Evolutionary conservation across 2,888 invertebrate genomes (phyloP).

Genomic region (Agelastica alni): DNA sequence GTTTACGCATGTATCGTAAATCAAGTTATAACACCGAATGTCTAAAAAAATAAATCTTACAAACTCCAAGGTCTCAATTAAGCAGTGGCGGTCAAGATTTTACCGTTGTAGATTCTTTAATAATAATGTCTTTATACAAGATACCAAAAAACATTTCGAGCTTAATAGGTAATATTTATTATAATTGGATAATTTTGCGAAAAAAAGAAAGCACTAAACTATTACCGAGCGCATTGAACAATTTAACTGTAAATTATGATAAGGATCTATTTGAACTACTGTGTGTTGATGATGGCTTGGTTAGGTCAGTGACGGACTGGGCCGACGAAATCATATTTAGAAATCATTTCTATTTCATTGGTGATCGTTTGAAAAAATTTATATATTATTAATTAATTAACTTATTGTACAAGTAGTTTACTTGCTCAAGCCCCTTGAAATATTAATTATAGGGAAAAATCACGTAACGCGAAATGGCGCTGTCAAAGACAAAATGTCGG

Average conservation of each 20-base stretch:
- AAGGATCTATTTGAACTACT: background rate
- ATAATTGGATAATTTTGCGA: conserved; percentile 25
- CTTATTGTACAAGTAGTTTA: too few species aligned
- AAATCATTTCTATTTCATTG: too few species aligned
- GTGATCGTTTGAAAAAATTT: too few species aligned
- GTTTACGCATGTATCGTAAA: background rate
- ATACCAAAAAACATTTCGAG: conserved; percentile 6
- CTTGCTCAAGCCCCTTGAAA: too few species aligned
- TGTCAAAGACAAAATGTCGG: too few species aligned
- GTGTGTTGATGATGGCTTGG: too few species aligned
- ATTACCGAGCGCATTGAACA: background rate
- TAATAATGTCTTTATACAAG: conserved; percentile 28
- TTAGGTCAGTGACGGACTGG: too few species aligned
- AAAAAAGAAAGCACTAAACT: conserved; percentile 1
- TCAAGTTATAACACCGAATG: background rate
- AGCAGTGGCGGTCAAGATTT: conserved; percentile 15
- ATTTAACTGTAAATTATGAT: conserved; percentile 3
- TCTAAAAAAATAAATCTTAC: conserved; percentile 11
- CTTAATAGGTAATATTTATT: conserved; percentile 19
- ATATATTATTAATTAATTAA: too few species aligned
- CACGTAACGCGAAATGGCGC: too few species aligned
- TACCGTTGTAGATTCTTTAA: conserved; percentile 23
- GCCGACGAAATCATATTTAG: too few species aligned
- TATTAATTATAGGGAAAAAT: too few species aligned
- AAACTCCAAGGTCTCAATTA: conserved; percentile 18